Percentiles rank a stretch among this genome's conserved stretches.
Conservation (phyloP, 2,797 vertebrate species). For the Carcharodon carcharias region DNA sequence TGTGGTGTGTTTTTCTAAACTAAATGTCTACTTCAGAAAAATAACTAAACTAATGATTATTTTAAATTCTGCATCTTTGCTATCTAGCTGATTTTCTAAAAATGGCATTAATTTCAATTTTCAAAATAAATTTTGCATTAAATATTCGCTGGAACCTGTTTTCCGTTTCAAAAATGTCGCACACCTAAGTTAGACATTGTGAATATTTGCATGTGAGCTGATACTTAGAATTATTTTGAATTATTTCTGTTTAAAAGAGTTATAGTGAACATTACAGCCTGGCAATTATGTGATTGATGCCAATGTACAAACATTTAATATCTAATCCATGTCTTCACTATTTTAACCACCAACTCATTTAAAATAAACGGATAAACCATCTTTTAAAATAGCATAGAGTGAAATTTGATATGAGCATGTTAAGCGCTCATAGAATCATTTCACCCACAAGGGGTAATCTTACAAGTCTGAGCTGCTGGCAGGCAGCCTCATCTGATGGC, state of each 20-base stretch:
- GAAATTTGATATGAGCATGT: not conserved
- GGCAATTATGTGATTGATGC: not conserved
- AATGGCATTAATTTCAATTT: not conserved
- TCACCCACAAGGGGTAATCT: not conserved
- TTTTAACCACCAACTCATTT: not conserved
- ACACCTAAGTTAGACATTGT: not conserved
- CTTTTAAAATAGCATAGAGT: not conserved
- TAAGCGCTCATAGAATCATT: not conserved
- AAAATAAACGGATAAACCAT: not conserved
- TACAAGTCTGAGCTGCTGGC: not conserved
- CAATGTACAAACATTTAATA: not conserved
- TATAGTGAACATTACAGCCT: not conserved
- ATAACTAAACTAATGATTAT: not conserved
- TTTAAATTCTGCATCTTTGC: not conserved
- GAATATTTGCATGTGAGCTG: not conserved
- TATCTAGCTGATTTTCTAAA: not conserved
- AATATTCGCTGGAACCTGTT: not conserved
- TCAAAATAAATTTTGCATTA: not conserved
- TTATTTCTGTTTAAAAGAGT: not conserved
- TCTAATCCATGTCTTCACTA: not conserved
- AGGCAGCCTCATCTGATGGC: not conserved
- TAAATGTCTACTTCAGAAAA: not conserved
- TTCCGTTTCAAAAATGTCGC: too few relatives aligned
- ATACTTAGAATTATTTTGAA: not conserved
- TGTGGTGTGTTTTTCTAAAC: not conserved